phyloP scores from a whole-genome alignment of 1,140 invertebrate genomes.

The Ceratosolen fusciceps region DNA sequence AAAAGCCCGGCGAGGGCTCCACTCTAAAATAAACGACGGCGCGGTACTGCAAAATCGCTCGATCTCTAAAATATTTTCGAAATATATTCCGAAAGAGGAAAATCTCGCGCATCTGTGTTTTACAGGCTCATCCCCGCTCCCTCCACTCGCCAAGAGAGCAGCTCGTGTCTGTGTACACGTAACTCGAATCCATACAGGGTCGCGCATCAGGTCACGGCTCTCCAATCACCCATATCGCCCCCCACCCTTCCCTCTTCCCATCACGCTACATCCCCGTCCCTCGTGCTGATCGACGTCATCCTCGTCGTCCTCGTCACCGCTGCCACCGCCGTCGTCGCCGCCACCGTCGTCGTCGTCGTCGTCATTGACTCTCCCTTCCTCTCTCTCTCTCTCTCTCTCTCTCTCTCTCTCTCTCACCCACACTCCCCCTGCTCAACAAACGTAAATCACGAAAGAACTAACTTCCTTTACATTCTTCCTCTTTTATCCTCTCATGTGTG shows the following conservation, averaged over 20 bases:
- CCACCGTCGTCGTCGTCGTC: background rate
- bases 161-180: background rate
- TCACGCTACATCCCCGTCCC: background rate
- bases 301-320: background rate
- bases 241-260: background rate
- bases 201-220: conserved; percentile 39
- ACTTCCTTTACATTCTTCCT: conserved; percentile 48
- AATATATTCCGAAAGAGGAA: background rate
- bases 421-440: conserved; percentile 17
- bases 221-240: background rate
- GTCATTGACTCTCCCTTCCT: background rate
- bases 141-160: background rate
- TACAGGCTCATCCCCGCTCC: conserved; percentile 1
- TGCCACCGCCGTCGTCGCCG: background rate
- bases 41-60: background rate
- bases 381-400: background rate
- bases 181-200: conserved; percentile 34
- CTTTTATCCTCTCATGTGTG: conserved; percentile 29
- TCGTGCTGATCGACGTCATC: background rate
- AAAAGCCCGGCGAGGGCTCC: background rate
- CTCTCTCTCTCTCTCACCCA: too few species aligned
- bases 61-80: background rate
- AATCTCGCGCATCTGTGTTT: background rate
- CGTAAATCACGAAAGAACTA: conserved; percentile 46
- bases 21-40: background rate